Conservation (phyloP, 2,113 vertebrate species). For the Sardina pilchardus region DNA sequence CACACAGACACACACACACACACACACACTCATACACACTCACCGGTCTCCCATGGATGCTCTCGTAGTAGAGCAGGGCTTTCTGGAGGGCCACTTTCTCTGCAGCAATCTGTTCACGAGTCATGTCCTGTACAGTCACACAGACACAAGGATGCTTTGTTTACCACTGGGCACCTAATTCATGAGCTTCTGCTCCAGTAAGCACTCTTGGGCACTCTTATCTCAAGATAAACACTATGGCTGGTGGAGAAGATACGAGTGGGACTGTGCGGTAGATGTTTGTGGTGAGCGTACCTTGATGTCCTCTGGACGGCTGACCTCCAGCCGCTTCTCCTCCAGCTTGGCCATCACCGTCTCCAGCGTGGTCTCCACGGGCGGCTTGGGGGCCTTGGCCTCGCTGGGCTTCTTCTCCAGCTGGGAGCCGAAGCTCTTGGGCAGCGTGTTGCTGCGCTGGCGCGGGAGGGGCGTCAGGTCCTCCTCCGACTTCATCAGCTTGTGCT, state of each 20-base stretch:
- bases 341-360: slow-evolving; percentile 86
- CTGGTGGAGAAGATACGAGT: too few species aligned
- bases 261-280: too few species aligned
- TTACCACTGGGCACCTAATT: not conserved
- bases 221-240: too few species aligned
- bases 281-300: slow-evolving; percentile 83
- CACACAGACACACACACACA: slow-evolving; percentile 54
- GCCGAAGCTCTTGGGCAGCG: slow-evolving; percentile 95
- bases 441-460: slow-evolving; percentile 93
- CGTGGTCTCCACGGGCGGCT: slow-evolving; percentile 84
- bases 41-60: slow-evolving; percentile 92
- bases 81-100: slow-evolving; percentile 95
- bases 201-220: too few species aligned
- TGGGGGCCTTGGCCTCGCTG: slow-evolving; percentile 78
- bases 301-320: slow-evolving; percentile 86
- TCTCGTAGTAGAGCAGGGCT: slow-evolving; percentile 90
- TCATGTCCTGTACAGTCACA: slow-evolving; percentile 86
- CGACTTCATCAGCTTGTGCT: slow-evolving; percentile 87
- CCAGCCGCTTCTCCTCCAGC: slow-evolving; percentile 88
- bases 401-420: slow-evolving; percentile 93
- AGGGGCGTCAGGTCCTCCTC: slow-evolving; percentile 88
- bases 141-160: slow-evolving; percentile 24
- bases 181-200: not conserved
- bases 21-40: slow-evolving; percentile 52
- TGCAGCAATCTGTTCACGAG: slow-evolving; percentile 88